phyloP scores from a whole-genome alignment of 2,888 invertebrate genomes.

The Slavum lentiscoides region DNA sequence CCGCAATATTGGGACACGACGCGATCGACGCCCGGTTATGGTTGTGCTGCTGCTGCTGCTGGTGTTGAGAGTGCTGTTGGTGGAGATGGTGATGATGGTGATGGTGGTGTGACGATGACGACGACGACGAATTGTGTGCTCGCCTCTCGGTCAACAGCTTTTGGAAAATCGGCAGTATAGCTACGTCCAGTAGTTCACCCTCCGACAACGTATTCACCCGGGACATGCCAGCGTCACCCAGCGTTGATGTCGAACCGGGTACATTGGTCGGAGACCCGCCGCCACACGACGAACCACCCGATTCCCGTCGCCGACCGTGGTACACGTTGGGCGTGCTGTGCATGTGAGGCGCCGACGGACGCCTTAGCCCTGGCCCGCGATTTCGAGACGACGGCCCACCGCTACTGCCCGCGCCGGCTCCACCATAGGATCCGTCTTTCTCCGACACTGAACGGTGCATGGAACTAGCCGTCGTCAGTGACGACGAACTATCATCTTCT shows the following conservation, averaged over 20 bases:
- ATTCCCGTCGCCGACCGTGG: conserved; percentile 54
- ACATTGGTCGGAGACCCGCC: conserved; percentile 60
- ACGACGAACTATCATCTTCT: conserved; percentile 47
- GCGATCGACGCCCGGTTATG: conserved; percentile 69
- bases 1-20: conserved; percentile 91
- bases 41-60: background rate
- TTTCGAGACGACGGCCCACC: conserved; percentile 54
- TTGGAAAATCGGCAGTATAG: conserved; percentile 88
- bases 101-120: conserved; percentile 5
- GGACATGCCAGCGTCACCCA: conserved; percentile 68
- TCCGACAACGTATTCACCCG: conserved; percentile 71
- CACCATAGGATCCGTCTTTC: conserved; percentile 57
- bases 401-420: background rate
- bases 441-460: conserved; percentile 64
- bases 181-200: conserved; percentile 80
- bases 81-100: background rate
- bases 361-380: conserved; percentile 56
- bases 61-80: conserved; percentile 12
- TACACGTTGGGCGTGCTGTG: conserved; percentile 68
- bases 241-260: conserved; percentile 62
- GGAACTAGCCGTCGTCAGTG: conserved; percentile 53
- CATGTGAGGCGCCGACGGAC: conserved; percentile 62
- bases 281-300: conserved; percentile 54
- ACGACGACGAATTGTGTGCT: conserved; percentile 56
- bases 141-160: conserved; percentile 85